phyloP scores from a whole-genome alignment of 2,888 invertebrate genomes.

The Eupelmus urozonus region DNA sequence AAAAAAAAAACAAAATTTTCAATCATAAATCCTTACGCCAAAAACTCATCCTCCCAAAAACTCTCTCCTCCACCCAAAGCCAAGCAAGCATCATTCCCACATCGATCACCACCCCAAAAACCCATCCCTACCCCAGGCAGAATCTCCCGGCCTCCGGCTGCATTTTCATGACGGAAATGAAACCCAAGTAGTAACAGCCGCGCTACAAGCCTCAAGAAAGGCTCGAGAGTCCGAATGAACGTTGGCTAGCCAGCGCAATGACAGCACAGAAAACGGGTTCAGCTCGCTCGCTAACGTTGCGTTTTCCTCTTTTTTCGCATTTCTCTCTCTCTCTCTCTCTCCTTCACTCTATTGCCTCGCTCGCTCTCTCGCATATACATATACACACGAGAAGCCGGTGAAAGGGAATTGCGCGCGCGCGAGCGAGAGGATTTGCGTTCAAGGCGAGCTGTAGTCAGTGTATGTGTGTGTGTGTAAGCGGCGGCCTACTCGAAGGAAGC shows the following conservation, averaged over 20 bases:
- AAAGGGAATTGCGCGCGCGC: conserved; percentile 67
- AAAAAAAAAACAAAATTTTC: too few relatives aligned
- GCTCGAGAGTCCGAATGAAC: neutral
- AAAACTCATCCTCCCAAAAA: too few relatives aligned
- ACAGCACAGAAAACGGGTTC: conserved; percentile 52
- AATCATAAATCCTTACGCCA: too few relatives aligned
- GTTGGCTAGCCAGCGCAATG: neutral
- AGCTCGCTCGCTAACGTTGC: conserved; percentile 27
- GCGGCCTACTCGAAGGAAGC: conserved; percentile 60
- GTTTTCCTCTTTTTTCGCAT: conserved; percentile 36
- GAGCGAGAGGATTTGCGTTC: conserved; percentile 69
- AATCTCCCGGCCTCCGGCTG: too few relatives aligned
- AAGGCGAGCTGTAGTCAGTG: conserved; percentile 65
- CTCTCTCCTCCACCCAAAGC: too few relatives aligned
- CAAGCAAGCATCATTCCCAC: too few relatives aligned
- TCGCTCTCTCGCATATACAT: conserved; percentile 4
- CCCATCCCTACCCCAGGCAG: too few relatives aligned
- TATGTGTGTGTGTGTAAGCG: conserved; percentile 7
- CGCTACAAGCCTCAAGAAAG: neutral
- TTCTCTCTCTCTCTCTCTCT: conserved; percentile 15
- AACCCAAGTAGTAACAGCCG: neutral
- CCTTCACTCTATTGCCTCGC: neutral
- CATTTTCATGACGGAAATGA: conserved; percentile 41
- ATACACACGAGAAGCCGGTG: conserved; percentile 64
- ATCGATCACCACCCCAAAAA: too few relatives aligned